These are phyloP conservation scores for Scleropages formosus DNA, from an alignment of 2,797 vertebrate species.

Conservation along the genomic window DNA sequence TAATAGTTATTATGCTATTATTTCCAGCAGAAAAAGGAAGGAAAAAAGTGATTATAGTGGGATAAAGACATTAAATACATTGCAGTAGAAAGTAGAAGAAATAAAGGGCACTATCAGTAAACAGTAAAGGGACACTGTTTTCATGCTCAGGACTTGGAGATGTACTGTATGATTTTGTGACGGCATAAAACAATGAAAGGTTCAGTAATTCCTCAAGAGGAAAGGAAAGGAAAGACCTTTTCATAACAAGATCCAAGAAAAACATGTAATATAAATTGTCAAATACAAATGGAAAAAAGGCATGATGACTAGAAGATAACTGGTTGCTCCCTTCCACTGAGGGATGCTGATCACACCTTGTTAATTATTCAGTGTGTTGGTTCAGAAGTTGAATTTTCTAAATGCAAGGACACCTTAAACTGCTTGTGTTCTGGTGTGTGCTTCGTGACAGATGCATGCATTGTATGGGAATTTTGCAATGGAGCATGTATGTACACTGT, in stretches of 20 bases:
- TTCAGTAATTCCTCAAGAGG: no score
- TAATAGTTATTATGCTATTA: no score
- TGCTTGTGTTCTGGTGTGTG: not conserved
- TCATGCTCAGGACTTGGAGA: not conserved
- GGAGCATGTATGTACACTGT: no score
- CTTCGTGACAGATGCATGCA: not conserved
- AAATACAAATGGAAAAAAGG: no score
- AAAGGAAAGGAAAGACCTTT: no score
- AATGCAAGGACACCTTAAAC: not conserved
- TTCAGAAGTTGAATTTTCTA: not conserved
- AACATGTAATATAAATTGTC: not conserved
- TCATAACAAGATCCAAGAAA: no score
- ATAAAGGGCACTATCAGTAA: not conserved
- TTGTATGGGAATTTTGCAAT: not conserved
- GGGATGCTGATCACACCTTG: conserved; percentile 18
- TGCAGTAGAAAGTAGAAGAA: no score
- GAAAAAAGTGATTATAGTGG: no score
- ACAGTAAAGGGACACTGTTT: not conserved
- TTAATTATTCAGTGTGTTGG: not conserved
- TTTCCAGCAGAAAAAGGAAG: no score
- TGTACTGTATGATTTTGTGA: no score
- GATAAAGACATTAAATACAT: no score
- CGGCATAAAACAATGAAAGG: no score
- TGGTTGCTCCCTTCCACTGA: not conserved
- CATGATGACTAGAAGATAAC: not conserved